A percentile compares a stretch with the other conserved stretches of the same genome.
phyloP scores from a whole-genome alignment of 2,113 vertebrate species.

The Vulpes lagopus region DNA sequence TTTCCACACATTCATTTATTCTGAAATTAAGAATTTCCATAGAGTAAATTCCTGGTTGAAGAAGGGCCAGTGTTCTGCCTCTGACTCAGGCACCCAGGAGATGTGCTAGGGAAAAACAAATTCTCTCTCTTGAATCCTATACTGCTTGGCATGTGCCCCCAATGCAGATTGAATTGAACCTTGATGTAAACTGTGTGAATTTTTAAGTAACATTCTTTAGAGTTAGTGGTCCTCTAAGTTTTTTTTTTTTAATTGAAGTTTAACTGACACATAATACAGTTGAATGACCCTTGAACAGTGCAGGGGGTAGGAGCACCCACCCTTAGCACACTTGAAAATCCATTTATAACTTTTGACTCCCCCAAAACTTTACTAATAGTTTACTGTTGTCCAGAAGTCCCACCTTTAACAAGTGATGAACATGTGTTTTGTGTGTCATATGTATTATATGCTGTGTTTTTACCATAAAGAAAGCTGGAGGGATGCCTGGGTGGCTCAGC shows the following conservation, averaged over 20 bases:
- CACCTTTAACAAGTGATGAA: not conserved
- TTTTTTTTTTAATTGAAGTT: not conserved
- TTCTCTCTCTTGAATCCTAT: not conserved
- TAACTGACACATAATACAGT: not conserved
- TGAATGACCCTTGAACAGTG: not conserved
- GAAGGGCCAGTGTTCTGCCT: not conserved
- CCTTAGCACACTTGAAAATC: not conserved
- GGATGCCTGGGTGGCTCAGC: too few relatives aligned
- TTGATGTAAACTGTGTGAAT: not conserved
- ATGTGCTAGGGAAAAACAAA: not conserved
- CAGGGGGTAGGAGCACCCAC: not conserved
- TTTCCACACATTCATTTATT: not conserved
- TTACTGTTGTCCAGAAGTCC: not conserved
- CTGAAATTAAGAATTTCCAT: not conserved
- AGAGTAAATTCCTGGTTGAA: not conserved
- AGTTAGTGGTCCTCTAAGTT: not conserved
- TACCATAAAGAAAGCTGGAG: not conserved
- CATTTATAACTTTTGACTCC: not conserved
- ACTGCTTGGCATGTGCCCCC: not conserved
- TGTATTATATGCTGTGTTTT: not conserved
- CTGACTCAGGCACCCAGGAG: not conserved
- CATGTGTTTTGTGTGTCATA: not conserved
- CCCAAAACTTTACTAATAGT: not conserved
- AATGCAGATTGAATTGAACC: not conserved
- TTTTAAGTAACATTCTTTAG: not conserved